phyloP scores from a whole-genome alignment of 2,797 vertebrate species.

The Otus scops region DNA sequence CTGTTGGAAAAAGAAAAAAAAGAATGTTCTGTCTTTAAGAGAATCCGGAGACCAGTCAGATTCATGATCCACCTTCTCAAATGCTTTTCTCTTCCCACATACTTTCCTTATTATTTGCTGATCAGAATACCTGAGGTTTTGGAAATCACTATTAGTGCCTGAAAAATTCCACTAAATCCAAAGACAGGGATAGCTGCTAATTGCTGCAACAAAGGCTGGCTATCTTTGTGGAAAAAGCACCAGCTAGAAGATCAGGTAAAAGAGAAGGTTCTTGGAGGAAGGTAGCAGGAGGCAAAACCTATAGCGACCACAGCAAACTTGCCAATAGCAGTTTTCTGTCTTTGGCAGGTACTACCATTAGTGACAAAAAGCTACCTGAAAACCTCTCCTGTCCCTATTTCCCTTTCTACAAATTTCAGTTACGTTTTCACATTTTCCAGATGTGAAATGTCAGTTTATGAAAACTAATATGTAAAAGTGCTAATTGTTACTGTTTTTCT shows the following conservation, averaged over 20 bases:
- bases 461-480: background rate
- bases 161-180: background rate
- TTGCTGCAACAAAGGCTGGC: background rate
- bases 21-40: background rate
- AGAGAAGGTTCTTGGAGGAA: background rate
- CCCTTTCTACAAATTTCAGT: background rate
- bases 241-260: background rate
- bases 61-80: background rate
- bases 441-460: background rate
- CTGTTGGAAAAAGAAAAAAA: background rate
- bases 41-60: background rate
- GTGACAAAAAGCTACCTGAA: background rate
- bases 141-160: background rate
- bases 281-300: background rate
- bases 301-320: background rate
- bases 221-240: background rate
- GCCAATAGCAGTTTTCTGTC: background rate
- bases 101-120: background rate
- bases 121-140: background rate
- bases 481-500: background rate
- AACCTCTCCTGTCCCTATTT: background rate
- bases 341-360: background rate
- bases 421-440: background rate
- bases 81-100: background rate
- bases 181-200: background rate